Percentiles rank a stretch among this genome's conserved stretches.
These are phyloP conservation scores for Spermophilus dauricus DNA, from an alignment of 2,113 vertebrate species.

Conservation along the genomic window DNA sequence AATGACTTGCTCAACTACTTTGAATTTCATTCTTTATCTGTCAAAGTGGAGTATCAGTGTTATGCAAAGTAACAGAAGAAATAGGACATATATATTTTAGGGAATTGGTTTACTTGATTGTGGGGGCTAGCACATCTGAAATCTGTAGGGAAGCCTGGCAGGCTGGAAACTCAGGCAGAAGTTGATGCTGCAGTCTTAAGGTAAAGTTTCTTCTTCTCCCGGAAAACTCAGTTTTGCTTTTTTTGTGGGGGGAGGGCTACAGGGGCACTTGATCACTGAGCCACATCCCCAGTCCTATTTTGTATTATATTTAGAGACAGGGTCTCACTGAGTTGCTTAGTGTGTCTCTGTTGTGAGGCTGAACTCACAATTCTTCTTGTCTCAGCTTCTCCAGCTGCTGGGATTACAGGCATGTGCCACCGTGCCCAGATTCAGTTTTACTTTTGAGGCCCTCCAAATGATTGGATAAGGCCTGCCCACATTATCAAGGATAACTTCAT, in stretches of 20 bases:
- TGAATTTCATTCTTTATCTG: conserved; percentile 50
- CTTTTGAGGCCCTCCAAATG: background rate
- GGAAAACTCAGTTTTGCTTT: background rate
- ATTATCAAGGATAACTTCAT: background rate
- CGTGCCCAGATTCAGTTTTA: no score
- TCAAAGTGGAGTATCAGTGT: conserved; percentile 47
- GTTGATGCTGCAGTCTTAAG: conserved; percentile 22
- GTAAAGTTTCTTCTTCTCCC: conserved; percentile 17
- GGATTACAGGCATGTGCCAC: no score
- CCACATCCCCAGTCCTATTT: no score
- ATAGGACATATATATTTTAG: no score
- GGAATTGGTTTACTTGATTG: background rate
- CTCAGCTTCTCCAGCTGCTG: no score
- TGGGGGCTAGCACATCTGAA: conserved; percentile 44
- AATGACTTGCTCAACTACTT: conserved; percentile 36
- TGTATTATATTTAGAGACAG: no score
- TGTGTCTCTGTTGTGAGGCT: no score
- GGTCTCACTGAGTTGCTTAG: no score
- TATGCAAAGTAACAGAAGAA: conserved; percentile 45
- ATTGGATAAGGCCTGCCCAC: background rate
- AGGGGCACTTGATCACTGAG: no score
- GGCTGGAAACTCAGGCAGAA: conserved; percentile 35
- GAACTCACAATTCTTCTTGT: no score
- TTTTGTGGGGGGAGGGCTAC: no score
- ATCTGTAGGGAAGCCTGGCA: conserved; percentile 18